Evolutionary conservation across 2,888 invertebrate genomes (phyloP).

Genomic region (Galeruca laticollis): DNA sequence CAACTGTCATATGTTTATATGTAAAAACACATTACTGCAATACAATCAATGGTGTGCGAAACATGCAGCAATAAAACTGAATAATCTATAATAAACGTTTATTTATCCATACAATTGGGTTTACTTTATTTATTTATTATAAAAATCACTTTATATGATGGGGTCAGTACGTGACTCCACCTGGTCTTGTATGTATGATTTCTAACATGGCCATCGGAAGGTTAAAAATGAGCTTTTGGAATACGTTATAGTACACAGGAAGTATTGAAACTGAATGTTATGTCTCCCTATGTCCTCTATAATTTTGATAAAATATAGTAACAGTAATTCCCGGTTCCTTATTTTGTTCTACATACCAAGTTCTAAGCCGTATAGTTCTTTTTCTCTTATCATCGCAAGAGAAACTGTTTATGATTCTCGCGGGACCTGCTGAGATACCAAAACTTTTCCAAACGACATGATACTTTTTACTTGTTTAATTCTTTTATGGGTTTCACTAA

Average conservation of each 20-base stretch:
- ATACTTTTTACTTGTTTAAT: conserved; percentile 30
- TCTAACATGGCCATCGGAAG: no score
- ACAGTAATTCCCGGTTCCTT: conserved; percentile 30
- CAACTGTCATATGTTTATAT: no score
- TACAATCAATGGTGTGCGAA: no score
- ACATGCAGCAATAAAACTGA: no score
- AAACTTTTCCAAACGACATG: conserved; percentile 32
- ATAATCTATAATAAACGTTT: no score
- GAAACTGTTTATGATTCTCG: conserved; percentile 31
- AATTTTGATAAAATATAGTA: conserved; percentile 27
- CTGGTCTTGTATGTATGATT: no score
- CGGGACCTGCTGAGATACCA: conserved; percentile 15
- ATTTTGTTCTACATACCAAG: conserved; percentile 11
- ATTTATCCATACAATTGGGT: no score
- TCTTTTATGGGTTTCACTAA: conserved; percentile 31
- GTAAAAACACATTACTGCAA: no score
- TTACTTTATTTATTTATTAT: no score
- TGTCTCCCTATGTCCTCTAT: not conserved
- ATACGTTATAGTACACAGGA: not conserved
- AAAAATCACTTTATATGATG: no score
- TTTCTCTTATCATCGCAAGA: conserved; percentile 9
- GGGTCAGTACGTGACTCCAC: no score
- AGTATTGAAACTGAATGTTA: not conserved
- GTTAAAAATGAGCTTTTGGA: no score
- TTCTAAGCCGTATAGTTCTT: conserved; percentile 29